Base-by-base conservation (phyloP, 2,888 invertebrate species). In the Isotomurus palustris region DNA sequence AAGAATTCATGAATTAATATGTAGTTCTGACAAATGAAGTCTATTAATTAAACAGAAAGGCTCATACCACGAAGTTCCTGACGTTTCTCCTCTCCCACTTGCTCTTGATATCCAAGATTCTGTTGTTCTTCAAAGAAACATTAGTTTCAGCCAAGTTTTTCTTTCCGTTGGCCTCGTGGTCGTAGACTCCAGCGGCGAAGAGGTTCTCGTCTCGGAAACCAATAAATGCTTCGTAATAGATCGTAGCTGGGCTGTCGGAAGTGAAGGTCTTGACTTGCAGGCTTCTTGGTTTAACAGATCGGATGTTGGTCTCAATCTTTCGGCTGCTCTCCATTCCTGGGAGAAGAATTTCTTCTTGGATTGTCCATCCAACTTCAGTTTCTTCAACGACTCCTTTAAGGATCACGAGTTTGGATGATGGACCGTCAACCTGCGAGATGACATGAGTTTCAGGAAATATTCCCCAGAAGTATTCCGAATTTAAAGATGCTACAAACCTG, bases 81-180 rank as follows among this genome's bases (percentile, higher is more conserved):
- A 83, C 78, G 72, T 84, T 83, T 8, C 84, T 82, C 66, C 80
- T 78, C 53, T 82, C 80, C 22, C 76, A 74, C 48, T 76, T 74
- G 0, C 74, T 55, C 57, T 78, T 79, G 6, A 73, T 73, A 8
- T 74, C 72, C n/a, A 81, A 51, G 48, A 78, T 77, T 25, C 77
- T 74, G 0, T 78, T 77, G 53, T 75, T 77, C 1, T 82, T 81
- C 1, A 84, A 59, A 28, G 78, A 79, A 0, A 81, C 17, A 29
- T 81, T 82, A 1, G 77, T 58, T 38, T 78, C 77, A 2, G 78
- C 78, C 10, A 75, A 74, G 0, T 75, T 57, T 35, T 79, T 73
- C 0, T 58, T 50, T 19, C 44, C 52, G 10, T 40, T 41, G 10
- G 52, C 27, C 12, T 56, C 51, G 35, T 66, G 53, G 22, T 59